Conservation (phyloP, 2,113 vertebrate species). For the Oncorhynchus mykiss region DNA sequence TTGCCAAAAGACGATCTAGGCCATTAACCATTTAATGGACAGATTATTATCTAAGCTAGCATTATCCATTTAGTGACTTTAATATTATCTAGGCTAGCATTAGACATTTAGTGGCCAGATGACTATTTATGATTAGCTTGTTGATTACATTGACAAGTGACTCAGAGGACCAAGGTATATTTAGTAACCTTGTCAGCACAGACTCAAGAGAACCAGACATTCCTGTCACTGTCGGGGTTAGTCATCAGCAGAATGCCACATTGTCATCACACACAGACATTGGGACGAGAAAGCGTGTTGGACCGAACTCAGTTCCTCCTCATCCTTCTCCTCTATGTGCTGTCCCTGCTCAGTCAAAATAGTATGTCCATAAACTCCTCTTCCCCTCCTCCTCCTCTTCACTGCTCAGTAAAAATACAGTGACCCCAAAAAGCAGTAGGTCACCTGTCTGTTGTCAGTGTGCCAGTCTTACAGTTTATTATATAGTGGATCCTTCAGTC, state of each 20-base stretch:
- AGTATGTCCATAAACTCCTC: slow-evolving; percentile 11
- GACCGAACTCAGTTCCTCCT: slow-evolving; percentile 20
- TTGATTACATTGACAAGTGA: slow-evolving; percentile 43
- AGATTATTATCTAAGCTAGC: too few species aligned
- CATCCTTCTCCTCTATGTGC: not conserved
- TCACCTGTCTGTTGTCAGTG: slow-evolving; percentile 32
- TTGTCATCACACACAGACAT: slow-evolving; percentile 51
- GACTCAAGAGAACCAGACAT: slow-evolving; percentile 37
- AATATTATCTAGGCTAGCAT: not conserved
- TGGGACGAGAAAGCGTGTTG: slow-evolving; percentile 19
- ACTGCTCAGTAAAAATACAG: too few species aligned
- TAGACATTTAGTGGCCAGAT: not conserved
- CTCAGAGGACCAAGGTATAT: slow-evolving; percentile 43
- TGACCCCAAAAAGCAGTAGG: not conserved
- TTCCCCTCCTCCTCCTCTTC: too few species aligned
- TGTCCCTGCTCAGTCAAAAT: slow-evolving; percentile 41
- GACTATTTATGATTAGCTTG: slow-evolving; percentile 31
- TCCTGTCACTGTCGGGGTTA: slow-evolving; percentile 44
- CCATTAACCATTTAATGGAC: too few species aligned
- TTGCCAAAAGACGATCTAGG: too few species aligned
- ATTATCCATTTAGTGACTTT: not conserved
- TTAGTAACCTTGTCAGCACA: slow-evolving; percentile 28
- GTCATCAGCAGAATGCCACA: slow-evolving; percentile 51
- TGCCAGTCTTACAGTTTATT: not conserved
- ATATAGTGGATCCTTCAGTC: too few species aligned